Conservation (phyloP, 2,888 invertebrate species). For the Lomographa bimaculata region DNA sequence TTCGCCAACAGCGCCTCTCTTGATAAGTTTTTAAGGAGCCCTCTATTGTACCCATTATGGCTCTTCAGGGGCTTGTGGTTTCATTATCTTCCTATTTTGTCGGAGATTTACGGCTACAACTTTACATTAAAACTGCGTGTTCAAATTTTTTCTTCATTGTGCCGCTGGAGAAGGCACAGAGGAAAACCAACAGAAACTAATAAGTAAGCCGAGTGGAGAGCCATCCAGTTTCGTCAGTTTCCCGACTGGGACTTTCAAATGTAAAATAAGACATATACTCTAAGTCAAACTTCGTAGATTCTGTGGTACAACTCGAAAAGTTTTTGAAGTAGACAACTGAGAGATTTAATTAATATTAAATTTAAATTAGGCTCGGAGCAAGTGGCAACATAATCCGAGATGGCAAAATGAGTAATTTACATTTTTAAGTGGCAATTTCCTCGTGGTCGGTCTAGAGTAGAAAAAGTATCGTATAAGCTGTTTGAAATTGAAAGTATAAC, state of each 20-base stretch:
- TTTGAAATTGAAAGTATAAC: too few relatives aligned
- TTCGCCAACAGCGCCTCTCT: constrained; percentile 18
- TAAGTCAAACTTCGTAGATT: too few relatives aligned
- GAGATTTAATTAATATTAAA: constrained; percentile 16
- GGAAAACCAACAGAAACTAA: too few relatives aligned
- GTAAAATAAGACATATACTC: too few relatives aligned
- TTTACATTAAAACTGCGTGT: constrained; percentile 2
- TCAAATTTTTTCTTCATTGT: not conserved
- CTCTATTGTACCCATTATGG: constrained; percentile 18
- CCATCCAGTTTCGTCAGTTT: too few relatives aligned
- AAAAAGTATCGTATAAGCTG: constrained; percentile 1
- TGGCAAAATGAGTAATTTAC: constrained; percentile 42
- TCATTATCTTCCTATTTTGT: constrained; percentile 15
- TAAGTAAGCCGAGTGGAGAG: too few relatives aligned
- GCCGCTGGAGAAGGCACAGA: too few relatives aligned
- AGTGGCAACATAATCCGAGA: constrained; percentile 3
- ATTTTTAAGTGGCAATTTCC: constrained; percentile 47
- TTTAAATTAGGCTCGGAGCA: constrained; percentile 16
- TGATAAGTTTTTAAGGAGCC: constrained; percentile 22
- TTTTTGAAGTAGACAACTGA: constrained; percentile 2
- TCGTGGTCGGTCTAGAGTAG: too few relatives aligned
- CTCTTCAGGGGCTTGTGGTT: constrained; percentile 20
- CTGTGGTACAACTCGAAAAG: too few relatives aligned
- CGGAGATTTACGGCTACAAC: constrained; percentile 19
- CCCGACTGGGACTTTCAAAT: too few relatives aligned